Evolutionary conservation across 1,140 invertebrate genomes (phyloP).

Genomic region (Drosophila nikananu): DNA sequence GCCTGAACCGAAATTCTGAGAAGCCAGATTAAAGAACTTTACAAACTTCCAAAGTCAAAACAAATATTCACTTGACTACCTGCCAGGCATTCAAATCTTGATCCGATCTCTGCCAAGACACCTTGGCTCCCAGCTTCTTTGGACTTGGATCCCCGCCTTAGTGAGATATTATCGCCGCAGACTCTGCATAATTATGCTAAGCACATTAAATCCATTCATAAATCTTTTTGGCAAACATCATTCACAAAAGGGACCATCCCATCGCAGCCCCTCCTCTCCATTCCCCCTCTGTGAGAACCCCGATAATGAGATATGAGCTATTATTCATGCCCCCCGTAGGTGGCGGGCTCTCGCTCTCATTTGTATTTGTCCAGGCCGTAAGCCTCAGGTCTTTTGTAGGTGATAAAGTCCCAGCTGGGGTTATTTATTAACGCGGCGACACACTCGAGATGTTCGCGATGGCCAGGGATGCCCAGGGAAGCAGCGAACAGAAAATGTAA

Average conservation of each 20-base stretch:
- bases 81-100: slow-evolving; percentile 3
- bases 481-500: slow-evolving; percentile 13
- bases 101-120: slow-evolving; percentile 4
- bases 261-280: not conserved
- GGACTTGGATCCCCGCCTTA: not conserved
- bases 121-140: slow-evolving; percentile 1
- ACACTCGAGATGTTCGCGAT: slow-evolving; percentile 15
- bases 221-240: slow-evolving; percentile 61
- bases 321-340: slow-evolving; percentile 63
- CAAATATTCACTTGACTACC: not conserved
- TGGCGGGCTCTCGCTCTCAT: slow-evolving; percentile 58
- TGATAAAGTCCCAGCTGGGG: slow-evolving; percentile 72
- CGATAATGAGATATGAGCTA: slow-evolving; percentile 56
- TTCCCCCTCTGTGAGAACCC: slow-evolving; percentile 25
- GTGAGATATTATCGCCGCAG: slow-evolving; percentile 42
- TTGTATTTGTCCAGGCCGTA: slow-evolving; percentile 47
- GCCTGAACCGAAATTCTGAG: not conserved
- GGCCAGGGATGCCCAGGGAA: slow-evolving; percentile 28
- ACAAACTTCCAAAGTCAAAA: not conserved
- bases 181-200: slow-evolving; percentile 71
- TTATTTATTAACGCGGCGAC: slow-evolving; percentile 63
- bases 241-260: slow-evolving; percentile 22
- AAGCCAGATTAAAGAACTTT: not conserved
- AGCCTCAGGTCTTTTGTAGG: slow-evolving; percentile 62
- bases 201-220: slow-evolving; percentile 71